These are phyloP conservation scores for Telmatochromis sp. DNA, from an alignment of 2,113 vertebrate genomes.

Conservation along the genomic window DNA sequence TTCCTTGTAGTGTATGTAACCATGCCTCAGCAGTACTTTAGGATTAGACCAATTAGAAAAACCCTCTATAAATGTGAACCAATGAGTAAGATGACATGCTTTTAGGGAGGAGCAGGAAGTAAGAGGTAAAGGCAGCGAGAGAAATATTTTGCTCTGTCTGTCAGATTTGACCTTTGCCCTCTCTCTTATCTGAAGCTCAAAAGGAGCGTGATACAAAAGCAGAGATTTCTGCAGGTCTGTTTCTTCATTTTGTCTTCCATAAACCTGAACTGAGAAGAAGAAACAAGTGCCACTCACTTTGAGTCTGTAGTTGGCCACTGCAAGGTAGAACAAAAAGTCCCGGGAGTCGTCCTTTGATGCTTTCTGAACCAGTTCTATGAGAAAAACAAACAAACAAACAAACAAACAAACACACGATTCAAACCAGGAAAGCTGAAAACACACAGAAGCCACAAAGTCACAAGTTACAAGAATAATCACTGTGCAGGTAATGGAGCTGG, in stretches of 20 bases:
- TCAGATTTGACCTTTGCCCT: background rate
- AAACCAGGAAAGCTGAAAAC: background rate
- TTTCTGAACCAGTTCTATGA: conserved; percentile 78
- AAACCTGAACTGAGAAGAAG: background rate
- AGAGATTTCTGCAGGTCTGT: background rate
- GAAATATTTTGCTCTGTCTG: background rate
- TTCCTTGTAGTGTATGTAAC: background rate
- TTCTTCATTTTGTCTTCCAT: background rate
- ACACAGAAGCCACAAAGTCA: background rate
- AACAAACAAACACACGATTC: background rate
- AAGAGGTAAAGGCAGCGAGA: background rate
- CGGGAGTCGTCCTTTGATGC: conserved; percentile 81
- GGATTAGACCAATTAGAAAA: background rate
- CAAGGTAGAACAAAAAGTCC: conserved; percentile 85
- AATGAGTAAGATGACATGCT: background rate
- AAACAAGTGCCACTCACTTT: conserved; percentile 68
- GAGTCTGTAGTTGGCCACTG: conserved; percentile 84
- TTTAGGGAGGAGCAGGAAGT: background rate
- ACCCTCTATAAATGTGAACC: background rate
- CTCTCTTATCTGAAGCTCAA: background rate
- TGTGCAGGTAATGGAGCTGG: background rate
- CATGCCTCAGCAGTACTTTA: background rate
- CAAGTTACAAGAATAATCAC: background rate
- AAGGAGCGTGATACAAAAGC: background rate
- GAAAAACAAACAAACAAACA: background rate